These are phyloP conservation scores for Quadroppia sp. DNA, from an alignment of 2,888 invertebrate species.

Conservation along the genomic window DNA sequence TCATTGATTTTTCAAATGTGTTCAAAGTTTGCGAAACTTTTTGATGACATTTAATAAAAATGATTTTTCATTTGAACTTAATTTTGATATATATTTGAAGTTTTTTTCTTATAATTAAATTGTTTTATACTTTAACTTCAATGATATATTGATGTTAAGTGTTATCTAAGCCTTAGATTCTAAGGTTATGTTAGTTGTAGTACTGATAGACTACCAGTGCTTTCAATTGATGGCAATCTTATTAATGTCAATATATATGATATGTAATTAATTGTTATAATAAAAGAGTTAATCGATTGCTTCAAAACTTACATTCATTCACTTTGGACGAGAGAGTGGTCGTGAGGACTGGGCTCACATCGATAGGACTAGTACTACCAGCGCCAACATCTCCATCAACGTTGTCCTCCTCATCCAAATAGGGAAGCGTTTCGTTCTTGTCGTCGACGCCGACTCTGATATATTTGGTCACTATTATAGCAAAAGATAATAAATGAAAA, in stretches of 20 bases:
- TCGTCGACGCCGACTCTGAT: constrained; percentile 32
- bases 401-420: constrained; percentile 10
- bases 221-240: neutral
- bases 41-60: too few species aligned
- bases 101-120: neutral
- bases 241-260: neutral
- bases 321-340: constrained; percentile 23
- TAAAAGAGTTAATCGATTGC: neutral
- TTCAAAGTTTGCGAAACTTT: too few species aligned
- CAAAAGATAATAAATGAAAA: neutral
- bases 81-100: neutral
- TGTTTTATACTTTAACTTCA: neutral
- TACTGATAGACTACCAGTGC: neutral
- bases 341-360: neutral
- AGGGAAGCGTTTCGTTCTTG: constrained; percentile 27
- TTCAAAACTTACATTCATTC: constrained; percentile 15
- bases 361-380: neutral
- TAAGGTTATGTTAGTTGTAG: neutral
- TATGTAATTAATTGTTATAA: constrained; percentile 3
- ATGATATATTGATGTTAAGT: neutral
- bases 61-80: neutral
- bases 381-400: neutral
- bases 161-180: too few species aligned
- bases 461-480: constrained; percentile 30
- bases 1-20: neutral